Percentiles rank a stretch among this genome's conserved stretches.
Evolutionary conservation across 2,797 vertebrate genomes (phyloP).

Genomic region (Cynopterus sphinx): DNA sequence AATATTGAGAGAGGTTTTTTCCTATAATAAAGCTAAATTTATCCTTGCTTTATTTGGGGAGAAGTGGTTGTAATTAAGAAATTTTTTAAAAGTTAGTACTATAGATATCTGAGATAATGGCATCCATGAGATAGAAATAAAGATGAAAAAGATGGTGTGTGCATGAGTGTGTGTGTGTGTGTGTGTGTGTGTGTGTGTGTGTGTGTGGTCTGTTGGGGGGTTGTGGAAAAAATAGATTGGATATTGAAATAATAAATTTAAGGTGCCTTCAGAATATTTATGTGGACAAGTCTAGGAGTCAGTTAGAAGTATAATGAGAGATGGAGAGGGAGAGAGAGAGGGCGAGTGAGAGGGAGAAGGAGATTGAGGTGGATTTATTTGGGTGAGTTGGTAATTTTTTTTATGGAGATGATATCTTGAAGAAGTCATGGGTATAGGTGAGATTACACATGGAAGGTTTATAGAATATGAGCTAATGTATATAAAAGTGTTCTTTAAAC

Average conservation of each 20-base stretch:
- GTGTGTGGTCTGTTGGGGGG: neutral
- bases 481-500: constrained; percentile 56
- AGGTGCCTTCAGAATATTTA: neutral
- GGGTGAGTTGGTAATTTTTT: neutral
- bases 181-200: neutral
- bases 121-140: neutral
- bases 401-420: neutral
- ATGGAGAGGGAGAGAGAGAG: neutral
- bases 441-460: constrained; percentile 47
- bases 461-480: constrained; percentile 44
- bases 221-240: neutral
- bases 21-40: constrained; percentile 48
- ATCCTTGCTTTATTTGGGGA: neutral
- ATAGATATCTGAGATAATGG: neutral
- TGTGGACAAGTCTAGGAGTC: neutral
- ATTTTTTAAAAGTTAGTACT: constrained; percentile 42
- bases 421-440: constrained; percentile 1
- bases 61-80: constrained; percentile 26
- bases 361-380: neutral
- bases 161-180: neutral
- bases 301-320: neutral
- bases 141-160: neutral
- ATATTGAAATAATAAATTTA: constrained; percentile 9
- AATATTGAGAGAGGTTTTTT: constrained; percentile 40
- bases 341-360: neutral